Evolutionary conservation across 2,888 invertebrate genomes (phyloP), one percentile per base, ranked within the genome.

Genomic region (Opisthograptis luteolata): DNA sequence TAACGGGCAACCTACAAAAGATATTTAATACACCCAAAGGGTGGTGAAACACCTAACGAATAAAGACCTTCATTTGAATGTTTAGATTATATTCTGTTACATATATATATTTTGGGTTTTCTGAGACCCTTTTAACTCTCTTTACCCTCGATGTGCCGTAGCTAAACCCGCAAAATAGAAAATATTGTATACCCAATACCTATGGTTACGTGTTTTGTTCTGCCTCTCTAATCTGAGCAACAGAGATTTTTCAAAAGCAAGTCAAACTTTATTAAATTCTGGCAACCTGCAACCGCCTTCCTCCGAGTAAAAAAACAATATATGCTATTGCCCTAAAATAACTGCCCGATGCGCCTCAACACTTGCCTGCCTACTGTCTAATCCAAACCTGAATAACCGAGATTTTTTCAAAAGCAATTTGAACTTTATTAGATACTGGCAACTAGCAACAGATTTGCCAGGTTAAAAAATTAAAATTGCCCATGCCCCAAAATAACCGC

Each of bases 61-160:
- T 62, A 62, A 57, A 59, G 59, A 57, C 59, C 61, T 62, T 52
- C 55, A 62, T 62, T 62, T 62, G 49, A 62, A 62, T 62, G 59
- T 57, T 62, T 62, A 59, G 59, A 57, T 59, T 62, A 62, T 62
- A 62, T 62, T 62, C 47, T 59, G 61, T 55, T 46, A 49, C 46
- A 44, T 45, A 55, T 48, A 56, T 55, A 55, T 59, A 35, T 24
- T 60, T 57, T 51, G 55, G 59, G 59, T 43, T 57, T 47, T 36
- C 32, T 20, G 52, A 43, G 44, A 54, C 55, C 61, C 57, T 59
- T 61, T 62, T 59, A 62, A 54, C 59, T 62, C 61, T 57, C 46
- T 57, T 55, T 57, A 55, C 55, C 59, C 61, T 51, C 51, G 40
- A 46, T 41, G 58, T 44, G 42, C 52, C 42, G 50, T 24, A 47